Conservation (phyloP, 2,888 invertebrate genomes). For the Polydrusus tereticollis region DNA sequence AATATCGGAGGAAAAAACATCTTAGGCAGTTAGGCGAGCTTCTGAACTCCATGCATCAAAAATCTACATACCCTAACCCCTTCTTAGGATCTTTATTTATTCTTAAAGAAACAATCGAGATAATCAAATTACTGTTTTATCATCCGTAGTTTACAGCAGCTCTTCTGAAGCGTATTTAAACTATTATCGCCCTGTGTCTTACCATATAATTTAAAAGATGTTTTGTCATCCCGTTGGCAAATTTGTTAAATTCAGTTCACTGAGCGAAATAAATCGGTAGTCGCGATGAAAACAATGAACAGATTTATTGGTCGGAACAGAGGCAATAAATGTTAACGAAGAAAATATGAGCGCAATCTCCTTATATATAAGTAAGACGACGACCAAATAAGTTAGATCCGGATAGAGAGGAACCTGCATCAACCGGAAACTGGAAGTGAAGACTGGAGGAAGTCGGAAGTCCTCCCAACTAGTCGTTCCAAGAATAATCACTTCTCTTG, state of each 20-base stretch:
- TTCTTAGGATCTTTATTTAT: too few relatives aligned
- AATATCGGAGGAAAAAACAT: too few relatives aligned
- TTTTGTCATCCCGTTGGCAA: conserved; percentile 2
- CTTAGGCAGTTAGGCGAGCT: too few relatives aligned
- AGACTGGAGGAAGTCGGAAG: conserved; percentile 64
- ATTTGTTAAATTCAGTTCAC: conserved; percentile 32
- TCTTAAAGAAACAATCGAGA: too few relatives aligned
- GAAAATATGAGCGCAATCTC: conserved; percentile 60
- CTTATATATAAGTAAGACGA: conserved; percentile 61
- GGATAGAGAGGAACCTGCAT: conserved; percentile 57
- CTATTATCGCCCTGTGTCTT: background rate
- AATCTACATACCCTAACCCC: too few relatives aligned
- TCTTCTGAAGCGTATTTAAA: background rate
- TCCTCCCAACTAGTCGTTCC: conserved; percentile 58
- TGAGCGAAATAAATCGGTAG: conserved; percentile 29
- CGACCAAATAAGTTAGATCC: conserved; percentile 57
- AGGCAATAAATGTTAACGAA: conserved; percentile 52
- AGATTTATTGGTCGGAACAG: conserved; percentile 48
- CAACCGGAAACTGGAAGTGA: conserved; percentile 63
- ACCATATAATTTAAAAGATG: background rate
- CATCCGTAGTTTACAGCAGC: background rate
- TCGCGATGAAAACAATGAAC: conserved; percentile 44
- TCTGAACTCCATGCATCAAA: too few relatives aligned
- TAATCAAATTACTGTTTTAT: background rate
- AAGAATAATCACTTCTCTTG: conserved; percentile 56